Evolutionary conservation across 1,140 invertebrate genomes (phyloP).

Genomic region (Ylistrum balloti): DNA sequence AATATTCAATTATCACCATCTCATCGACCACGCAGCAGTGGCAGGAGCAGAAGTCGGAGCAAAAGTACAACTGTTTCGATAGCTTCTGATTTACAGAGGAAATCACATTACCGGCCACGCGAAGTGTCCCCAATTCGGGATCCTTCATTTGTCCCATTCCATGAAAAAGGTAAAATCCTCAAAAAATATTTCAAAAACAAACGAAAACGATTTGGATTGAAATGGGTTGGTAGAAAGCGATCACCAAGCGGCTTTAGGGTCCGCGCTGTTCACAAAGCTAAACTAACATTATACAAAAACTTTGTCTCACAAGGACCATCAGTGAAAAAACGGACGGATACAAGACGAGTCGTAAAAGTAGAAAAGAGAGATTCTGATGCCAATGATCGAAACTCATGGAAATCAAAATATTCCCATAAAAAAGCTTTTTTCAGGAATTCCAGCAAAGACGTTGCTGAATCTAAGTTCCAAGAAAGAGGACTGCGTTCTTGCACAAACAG

Average conservation of each 20-base stretch:
- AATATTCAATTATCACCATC: neutral
- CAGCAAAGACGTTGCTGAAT: neutral
- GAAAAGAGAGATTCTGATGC: neutral
- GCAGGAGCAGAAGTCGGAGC: neutral
- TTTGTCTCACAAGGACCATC: neutral
- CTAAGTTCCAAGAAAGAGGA: neutral
- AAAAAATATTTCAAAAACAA: neutral
- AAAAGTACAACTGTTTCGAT: neutral
- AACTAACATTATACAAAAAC: neutral
- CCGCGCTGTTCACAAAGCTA: neutral
- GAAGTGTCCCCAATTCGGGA: neutral
- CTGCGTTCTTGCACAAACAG: neutral
- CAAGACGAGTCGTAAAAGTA: neutral
- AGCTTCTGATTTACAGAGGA: neutral
- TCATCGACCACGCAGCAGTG: neutral
- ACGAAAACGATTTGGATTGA: neutral
- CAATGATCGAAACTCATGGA: neutral
- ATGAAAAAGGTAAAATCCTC: neutral
- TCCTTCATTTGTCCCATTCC: neutral
- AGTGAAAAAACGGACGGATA: neutral
- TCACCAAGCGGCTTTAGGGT: neutral
- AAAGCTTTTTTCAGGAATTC: neutral
- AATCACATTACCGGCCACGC: neutral
- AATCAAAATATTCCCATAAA: neutral
- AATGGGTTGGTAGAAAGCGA: conserved; percentile 4